Conservation (phyloP, 2,797 vertebrate species). For the Carapus acus region DNA sequence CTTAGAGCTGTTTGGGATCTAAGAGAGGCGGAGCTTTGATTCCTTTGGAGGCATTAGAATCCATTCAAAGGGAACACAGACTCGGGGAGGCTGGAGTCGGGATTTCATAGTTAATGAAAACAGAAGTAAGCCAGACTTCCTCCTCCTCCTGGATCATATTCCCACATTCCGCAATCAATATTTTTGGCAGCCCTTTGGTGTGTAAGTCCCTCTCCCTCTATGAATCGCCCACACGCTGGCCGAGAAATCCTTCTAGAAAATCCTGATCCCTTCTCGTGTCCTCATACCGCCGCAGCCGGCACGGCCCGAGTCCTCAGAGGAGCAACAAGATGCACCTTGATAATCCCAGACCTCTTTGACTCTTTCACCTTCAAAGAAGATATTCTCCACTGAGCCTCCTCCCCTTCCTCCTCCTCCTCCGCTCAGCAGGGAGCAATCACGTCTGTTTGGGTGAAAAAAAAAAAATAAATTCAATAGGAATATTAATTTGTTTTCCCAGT, state of each 20-base stretch:
- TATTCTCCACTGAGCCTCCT: conserved; percentile 9
- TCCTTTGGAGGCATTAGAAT: conserved; percentile 35
- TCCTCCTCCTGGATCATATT: neutral
- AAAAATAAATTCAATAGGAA: too few species aligned
- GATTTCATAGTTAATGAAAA: too few species aligned
- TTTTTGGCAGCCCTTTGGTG: neutral
- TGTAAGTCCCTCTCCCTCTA: neutral
- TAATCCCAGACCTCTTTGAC: conserved; percentile 35
- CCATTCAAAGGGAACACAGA: neutral
- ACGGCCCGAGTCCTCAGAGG: conserved; percentile 2
- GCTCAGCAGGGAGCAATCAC: conserved; percentile 11
- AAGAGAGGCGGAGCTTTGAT: neutral
- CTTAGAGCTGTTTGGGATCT: neutral
- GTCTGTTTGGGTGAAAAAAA: conserved; percentile 42
- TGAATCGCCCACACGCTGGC: neutral
- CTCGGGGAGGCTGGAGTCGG: neutral
- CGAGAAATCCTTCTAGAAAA: conserved; percentile 1
- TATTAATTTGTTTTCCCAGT: conserved; percentile 13
- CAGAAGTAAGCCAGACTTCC: conserved; percentile 8
- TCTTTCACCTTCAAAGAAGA: conserved; percentile 43
- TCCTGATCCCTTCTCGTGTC: too few species aligned
- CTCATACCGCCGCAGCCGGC: conserved; percentile 1
- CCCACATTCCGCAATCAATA: conserved; percentile 7
- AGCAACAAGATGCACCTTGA: conserved; percentile 20
- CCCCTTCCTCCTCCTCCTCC: neutral